These are phyloP conservation scores for Urocitellus parryii DNA, from an alignment of 2,113 vertebrate genomes.

Conservation along the genomic window DNA sequence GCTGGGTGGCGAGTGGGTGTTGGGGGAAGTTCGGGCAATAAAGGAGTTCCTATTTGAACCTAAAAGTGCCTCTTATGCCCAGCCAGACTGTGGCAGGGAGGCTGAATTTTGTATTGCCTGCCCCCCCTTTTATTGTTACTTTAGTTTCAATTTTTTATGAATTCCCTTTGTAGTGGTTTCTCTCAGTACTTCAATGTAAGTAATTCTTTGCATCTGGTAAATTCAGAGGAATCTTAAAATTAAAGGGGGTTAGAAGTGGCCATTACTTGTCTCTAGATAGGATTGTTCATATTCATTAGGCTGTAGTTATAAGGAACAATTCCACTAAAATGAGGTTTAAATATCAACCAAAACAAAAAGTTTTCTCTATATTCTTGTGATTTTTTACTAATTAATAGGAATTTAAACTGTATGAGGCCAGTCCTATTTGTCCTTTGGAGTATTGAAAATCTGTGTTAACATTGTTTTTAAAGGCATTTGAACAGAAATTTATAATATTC, in stretches of 20 bases:
- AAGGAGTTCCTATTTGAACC: no score
- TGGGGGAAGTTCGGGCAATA: no score
- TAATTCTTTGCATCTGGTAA: slow-evolving; percentile 36
- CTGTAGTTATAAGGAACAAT: background rate
- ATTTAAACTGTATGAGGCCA: slow-evolving; percentile 19
- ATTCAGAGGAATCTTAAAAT: slow-evolving; percentile 42
- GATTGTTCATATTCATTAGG: background rate
- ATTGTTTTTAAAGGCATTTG: background rate
- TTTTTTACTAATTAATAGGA: slow-evolving; percentile 3
- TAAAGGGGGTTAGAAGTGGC: background rate
- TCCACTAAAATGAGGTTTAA: slow-evolving; percentile 26
- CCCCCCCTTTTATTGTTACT: background rate
- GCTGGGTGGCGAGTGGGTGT: no score
- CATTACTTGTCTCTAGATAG: background rate
- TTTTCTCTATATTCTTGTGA: background rate
- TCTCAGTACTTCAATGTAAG: background rate
- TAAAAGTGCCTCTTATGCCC: no score
- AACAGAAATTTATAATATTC: slow-evolving; percentile 61
- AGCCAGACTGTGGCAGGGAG: background rate
- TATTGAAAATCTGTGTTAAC: background rate
- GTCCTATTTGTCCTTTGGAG: background rate
- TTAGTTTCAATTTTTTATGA: background rate
- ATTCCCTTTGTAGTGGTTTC: slow-evolving; percentile 27
- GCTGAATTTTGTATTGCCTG: background rate
- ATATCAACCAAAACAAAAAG: background rate